Percentiles rank a stretch among this genome's conserved stretches.
phyloP scores from a whole-genome alignment of 1,140 invertebrate species.

The Trachymyrmex septentrionalis region DNA sequence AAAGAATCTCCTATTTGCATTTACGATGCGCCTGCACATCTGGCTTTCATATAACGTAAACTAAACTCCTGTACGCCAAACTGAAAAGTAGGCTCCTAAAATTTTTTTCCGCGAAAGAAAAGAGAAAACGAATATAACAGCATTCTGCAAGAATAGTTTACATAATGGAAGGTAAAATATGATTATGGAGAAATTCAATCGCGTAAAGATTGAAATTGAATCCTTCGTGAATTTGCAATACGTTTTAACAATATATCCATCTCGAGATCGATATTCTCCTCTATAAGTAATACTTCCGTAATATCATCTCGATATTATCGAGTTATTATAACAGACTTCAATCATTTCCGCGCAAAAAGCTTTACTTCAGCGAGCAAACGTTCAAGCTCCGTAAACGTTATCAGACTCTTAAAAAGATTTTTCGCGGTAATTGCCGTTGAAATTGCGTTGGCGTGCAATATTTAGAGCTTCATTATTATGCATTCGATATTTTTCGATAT shows the following conservation, averaged over 20 bases:
- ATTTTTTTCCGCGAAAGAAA: neutral
- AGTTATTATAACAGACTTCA: constrained; percentile 53
- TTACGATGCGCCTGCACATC: constrained; percentile 29
- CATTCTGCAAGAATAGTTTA: constrained; percentile 24
- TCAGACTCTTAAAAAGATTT: constrained; percentile 50
- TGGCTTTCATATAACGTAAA: constrained; percentile 28
- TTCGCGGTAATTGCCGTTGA: constrained; percentile 51
- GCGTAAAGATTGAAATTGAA: constrained; percentile 36
- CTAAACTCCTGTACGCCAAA: neutral
- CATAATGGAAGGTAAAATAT: constrained; percentile 22
- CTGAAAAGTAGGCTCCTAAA: constrained; percentile 25
- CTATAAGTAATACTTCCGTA: constrained; percentile 28
- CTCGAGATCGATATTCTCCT: constrained; percentile 13
- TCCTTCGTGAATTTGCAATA: neutral
- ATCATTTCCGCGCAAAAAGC: constrained; percentile 45
- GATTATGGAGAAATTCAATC: constrained; percentile 17
- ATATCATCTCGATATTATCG: constrained; percentile 46
- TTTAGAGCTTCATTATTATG: constrained; percentile 59
- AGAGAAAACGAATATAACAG: neutral
- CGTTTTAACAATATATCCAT: constrained; percentile 27
- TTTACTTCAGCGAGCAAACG: constrained; percentile 13
- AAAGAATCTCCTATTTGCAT: constrained; percentile 33
- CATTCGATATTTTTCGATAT: constrained; percentile 59
- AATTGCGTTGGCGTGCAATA: constrained; percentile 42
- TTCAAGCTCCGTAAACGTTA: constrained; percentile 41